A percentile compares a stretch with the other conserved stretches of the same genome.
phyloP scores from a whole-genome alignment of 2,888 invertebrate species.

The Platynereis dumerilii region DNA sequence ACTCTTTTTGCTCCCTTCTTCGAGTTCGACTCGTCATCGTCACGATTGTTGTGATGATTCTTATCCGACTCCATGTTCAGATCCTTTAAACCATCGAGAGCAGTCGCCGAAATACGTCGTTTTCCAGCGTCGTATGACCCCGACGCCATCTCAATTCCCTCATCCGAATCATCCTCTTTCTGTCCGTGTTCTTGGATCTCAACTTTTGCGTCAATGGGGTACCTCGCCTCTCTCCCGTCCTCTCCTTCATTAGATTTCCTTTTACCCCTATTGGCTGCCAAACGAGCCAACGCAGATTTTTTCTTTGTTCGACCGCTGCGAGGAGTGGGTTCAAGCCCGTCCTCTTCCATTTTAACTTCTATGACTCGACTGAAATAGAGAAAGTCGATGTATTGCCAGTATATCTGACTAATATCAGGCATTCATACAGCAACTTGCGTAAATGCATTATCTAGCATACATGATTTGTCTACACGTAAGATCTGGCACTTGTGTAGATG shows the following conservation, averaged over 20 bases:
- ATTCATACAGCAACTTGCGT: too few relatives aligned
- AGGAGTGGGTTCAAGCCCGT: conserved; percentile 13
- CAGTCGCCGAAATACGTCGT: background rate
- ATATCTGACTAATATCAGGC: too few relatives aligned
- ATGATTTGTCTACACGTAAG: too few relatives aligned
- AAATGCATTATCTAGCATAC: too few relatives aligned
- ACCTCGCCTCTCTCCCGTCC: background rate
- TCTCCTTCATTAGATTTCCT: background rate
- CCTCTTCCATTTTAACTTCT: conserved; percentile 1
- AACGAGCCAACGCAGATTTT: conserved; percentile 22
- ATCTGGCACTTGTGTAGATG: too few relatives aligned
- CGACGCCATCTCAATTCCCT: conserved; percentile 13
- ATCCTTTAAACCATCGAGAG: background rate
- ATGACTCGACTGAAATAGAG: too few relatives aligned
- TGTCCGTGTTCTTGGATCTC: conserved; percentile 11
- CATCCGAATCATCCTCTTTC: conserved; percentile 24
- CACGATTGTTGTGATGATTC: background rate
- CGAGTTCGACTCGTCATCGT: background rate
- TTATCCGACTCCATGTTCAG: background rate
- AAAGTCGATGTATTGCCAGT: too few relatives aligned
- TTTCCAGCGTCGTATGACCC: background rate
- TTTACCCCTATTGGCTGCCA: conserved; percentile 12
- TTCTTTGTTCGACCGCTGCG: conserved; percentile 22
- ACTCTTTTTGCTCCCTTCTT: background rate
- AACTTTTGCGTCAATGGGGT: conserved; percentile 25